Evolutionary conservation across 2,888 invertebrate genomes (phyloP).

Genomic region (Yponomeuta cagnagella): DNA sequence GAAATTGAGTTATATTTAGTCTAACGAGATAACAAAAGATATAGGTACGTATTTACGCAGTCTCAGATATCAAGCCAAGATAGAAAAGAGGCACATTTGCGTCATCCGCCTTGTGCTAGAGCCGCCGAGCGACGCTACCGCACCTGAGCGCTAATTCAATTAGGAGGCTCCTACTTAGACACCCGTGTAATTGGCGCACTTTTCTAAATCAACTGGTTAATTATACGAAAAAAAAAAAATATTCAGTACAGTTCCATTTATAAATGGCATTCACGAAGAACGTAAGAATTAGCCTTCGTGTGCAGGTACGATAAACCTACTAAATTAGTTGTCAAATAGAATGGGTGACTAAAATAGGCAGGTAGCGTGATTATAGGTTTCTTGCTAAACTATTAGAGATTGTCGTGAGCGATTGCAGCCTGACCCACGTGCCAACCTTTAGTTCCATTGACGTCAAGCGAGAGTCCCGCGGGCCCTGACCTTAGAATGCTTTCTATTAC

Average conservation of each 20-base stretch:
- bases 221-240: background rate
- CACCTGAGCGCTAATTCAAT: slow-evolving; percentile 20
- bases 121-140: slow-evolving; percentile 21
- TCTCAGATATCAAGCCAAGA: background rate
- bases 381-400: slow-evolving; percentile 9
- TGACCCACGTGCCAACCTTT: slow-evolving; percentile 9
- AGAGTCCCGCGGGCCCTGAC: slow-evolving; percentile 21
- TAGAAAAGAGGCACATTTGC: slow-evolving; percentile 11
- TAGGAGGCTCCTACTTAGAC: slow-evolving; percentile 9
- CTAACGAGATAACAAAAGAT: background rate
- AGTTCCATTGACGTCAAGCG: slow-evolving; percentile 13
- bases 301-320: background rate
- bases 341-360: background rate
- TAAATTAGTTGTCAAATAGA: background rate
- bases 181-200: background rate
- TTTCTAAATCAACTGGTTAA: background rate
- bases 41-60: background rate
- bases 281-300: background rate
- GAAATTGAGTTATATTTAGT: background rate
- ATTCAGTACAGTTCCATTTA: background rate
- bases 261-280: background rate
- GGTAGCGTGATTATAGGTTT: background rate
- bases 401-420: background rate
- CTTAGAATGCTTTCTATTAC: slow-evolving; percentile 23
- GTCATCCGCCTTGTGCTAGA: slow-evolving; percentile 18